Base-by-base conservation (phyloP, 2,888 invertebrate genomes). In the Tribolium freemani region DNA sequence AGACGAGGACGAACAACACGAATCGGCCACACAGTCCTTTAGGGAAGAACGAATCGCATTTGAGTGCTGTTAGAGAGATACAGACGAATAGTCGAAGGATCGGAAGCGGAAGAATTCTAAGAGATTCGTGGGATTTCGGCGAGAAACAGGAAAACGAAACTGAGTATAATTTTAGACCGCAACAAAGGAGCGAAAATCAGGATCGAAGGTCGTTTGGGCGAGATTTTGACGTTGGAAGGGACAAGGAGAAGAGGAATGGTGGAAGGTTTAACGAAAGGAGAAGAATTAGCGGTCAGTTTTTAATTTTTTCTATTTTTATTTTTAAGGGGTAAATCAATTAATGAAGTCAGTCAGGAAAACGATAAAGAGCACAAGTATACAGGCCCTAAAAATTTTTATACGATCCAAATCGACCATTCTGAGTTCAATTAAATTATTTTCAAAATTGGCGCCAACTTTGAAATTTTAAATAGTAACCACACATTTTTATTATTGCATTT, bases 51-150 rank as follows among this genome's bases (percentile, higher is more conserved):
- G 80, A 78, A 50, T 79, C 45, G 5, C 67, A 56, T 20, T 10
- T 60, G 6, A 46, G 45, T 16, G 66, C 81, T 74, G 79, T 77
- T n/a, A 72, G 78, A 44, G 83, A 80, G 68, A 83, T 80, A 31
- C 79, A 73, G 50, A 44, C 79, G 3, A 69, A 72, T 13, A 85
- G 85, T 10, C 88, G 92, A 11, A 92, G 96, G 53, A 95, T 96
- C 81, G 96, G 96, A 3, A 96, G 96, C 80, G 96, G 96, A 0
- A 92, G 96, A 6, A 92, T 96, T 74, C 92, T 87, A 89, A 93
- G 84, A 46, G 83, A 82, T 69, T 72, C 79, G 13, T 82, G 81
- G 79, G 83, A 83, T 66, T 79, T 76, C 71, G 71, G 68, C 66
- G 81, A 81, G 45, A 81, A 79, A 64, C 73, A 72, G n/a, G 77